Evolutionary conservation across 2,113 vertebrate species (phyloP).

Genomic region (Ageneiosus marmoratus): DNA sequence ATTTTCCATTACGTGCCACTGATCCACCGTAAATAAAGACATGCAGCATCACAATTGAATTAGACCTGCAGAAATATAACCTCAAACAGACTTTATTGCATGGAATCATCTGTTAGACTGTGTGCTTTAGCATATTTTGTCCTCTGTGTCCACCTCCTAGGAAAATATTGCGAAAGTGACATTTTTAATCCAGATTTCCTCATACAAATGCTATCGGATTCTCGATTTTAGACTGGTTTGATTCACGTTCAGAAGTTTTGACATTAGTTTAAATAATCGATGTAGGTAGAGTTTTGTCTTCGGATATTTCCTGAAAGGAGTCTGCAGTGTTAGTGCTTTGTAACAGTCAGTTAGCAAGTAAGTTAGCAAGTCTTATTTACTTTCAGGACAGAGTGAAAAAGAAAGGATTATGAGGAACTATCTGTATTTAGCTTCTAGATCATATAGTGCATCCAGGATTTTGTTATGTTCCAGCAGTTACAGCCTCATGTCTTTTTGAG

Average conservation of each 20-base stretch:
- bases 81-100: not conserved
- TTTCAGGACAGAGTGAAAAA: too few relatives aligned
- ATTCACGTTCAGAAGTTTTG: not conserved
- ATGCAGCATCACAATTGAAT: not conserved
- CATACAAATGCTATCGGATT: not conserved
- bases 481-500: too few relatives aligned
- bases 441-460: too few relatives aligned
- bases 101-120: not conserved
- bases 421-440: too few relatives aligned
- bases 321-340: not conserved
- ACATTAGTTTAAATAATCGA: not conserved
- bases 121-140: not conserved
- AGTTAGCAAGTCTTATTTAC: not conserved
- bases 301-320: not conserved
- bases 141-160: too few relatives aligned
- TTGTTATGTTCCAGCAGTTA: too few relatives aligned
- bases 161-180: not conserved
- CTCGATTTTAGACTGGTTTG: not conserved
- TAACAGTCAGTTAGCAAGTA: not conserved
- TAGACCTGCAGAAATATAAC: not conserved
- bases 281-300: not conserved
- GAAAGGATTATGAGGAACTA: too few relatives aligned
- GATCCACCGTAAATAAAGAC: conserved; percentile 18
- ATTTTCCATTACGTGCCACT: not conserved
- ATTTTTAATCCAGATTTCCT: not conserved